phyloP scores from a whole-genome alignment of 2,113 vertebrate species.

The Cricetomys ansorgei region DNA sequence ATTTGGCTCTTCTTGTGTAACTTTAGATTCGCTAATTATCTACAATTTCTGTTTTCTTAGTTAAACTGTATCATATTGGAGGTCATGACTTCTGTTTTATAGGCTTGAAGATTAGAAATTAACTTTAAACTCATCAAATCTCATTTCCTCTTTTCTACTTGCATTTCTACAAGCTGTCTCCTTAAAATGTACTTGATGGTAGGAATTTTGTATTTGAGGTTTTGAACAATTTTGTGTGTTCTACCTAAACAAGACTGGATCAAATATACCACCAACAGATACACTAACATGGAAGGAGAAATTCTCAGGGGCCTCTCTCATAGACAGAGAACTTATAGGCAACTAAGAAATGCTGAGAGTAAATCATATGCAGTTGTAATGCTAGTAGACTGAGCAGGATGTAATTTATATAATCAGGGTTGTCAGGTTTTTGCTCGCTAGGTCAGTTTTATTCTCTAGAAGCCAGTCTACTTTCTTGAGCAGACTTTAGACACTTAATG shows the following conservation, averaged over 20 bases:
- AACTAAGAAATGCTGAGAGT: neutral
- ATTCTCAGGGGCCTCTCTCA: neutral
- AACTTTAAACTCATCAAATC: neutral
- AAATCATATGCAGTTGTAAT: neutral
- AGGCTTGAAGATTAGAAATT: neutral
- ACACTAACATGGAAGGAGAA: neutral
- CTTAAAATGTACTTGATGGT: neutral
- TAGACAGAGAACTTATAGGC: neutral
- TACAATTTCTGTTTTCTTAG: conserved; percentile 15
- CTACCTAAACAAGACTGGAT: neutral
- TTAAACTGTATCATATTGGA: neutral
- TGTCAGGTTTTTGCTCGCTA: neutral
- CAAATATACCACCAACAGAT: neutral
- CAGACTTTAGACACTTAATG: neutral
- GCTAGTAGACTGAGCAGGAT: neutral
- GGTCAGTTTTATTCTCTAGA: neutral
- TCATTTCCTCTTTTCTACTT: neutral
- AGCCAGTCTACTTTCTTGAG: neutral
- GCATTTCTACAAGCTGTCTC: neutral
- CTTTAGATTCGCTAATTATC: neutral
- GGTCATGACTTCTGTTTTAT: neutral
- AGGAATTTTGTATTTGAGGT: neutral
- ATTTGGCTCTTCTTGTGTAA: neutral
- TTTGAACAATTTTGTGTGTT: neutral
- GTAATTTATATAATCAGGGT: neutral